phyloP scores from a whole-genome alignment of 2,113 vertebrate species.

The Periophthalmodon schlosseri region DNA sequence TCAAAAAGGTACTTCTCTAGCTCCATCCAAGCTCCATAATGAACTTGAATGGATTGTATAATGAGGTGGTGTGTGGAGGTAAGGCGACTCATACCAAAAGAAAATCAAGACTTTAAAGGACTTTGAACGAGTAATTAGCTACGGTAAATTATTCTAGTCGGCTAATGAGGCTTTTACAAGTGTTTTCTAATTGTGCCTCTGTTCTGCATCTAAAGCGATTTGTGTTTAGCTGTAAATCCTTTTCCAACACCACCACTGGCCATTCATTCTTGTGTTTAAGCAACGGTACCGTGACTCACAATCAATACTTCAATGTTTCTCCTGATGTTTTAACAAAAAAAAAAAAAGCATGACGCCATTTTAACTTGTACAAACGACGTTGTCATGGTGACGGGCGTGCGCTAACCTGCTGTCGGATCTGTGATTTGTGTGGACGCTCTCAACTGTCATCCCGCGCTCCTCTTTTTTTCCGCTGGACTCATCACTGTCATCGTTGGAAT shows the following conservation, averaged over 20 bases:
- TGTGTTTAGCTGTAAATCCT: constrained; percentile 32
- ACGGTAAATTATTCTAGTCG: constrained; percentile 51
- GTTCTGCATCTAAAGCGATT: constrained; percentile 38
- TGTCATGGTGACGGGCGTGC: constrained; percentile 29
- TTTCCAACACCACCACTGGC: constrained; percentile 9
- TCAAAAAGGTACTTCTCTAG: background rate
- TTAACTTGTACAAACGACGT: constrained; percentile 23
- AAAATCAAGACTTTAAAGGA: constrained; percentile 29
- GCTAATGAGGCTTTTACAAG: constrained; percentile 60
- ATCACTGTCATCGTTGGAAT: constrained; percentile 6
- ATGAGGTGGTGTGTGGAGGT: constrained; percentile 40
- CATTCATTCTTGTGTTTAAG: constrained; percentile 10
- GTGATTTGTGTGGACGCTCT: constrained; percentile 22
- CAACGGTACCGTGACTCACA: background rate
- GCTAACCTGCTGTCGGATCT: constrained; percentile 34
- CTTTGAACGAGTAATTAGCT: constrained; percentile 53
- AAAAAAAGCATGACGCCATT: constrained; percentile 11
- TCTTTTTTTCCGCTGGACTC: background rate
- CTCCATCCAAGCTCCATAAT: constrained; percentile 11
- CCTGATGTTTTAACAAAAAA: constrained; percentile 11
- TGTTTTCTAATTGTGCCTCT: constrained; percentile 40
- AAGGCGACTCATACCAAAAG: constrained; percentile 31
- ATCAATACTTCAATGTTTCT: constrained; percentile 11
- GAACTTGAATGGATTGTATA: constrained; percentile 34
- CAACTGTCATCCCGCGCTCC: constrained; percentile 8